A percentile compares a stretch with the other conserved stretches of the same genome.
phyloP scores from a whole-genome alignment of 2,888 invertebrate species.

The Laspeyria flexula region DNA sequence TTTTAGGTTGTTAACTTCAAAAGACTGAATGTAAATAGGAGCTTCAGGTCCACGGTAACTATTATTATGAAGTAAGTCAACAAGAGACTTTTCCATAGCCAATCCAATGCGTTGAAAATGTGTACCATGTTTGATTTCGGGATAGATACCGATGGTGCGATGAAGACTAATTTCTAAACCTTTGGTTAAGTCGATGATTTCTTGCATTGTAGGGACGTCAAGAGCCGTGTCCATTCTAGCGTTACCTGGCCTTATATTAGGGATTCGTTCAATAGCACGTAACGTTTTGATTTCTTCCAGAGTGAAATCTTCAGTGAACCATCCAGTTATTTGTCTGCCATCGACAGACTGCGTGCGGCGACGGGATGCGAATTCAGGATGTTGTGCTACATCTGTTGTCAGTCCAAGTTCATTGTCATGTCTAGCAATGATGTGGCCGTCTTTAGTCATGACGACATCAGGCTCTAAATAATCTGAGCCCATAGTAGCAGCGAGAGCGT shows the following conservation, averaged over 20 bases:
- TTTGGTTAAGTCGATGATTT: conserved; percentile 75
- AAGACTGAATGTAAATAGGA: conserved; percentile 76
- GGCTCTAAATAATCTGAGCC: conserved; percentile 79
- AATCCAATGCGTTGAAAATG: conserved; percentile 70
- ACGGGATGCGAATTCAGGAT: conserved; percentile 68
- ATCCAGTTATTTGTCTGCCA: conserved; percentile 61
- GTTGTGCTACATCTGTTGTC: conserved; percentile 68
- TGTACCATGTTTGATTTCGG: conserved; percentile 75
- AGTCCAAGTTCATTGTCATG: conserved; percentile 76
- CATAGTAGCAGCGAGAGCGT: conserved; percentile 76
- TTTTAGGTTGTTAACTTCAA: conserved; percentile 75
- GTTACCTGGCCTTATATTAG: conserved; percentile 70
- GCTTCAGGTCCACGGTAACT: conserved; percentile 64
- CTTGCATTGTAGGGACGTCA: conserved; percentile 73
- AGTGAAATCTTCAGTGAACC: conserved; percentile 81
- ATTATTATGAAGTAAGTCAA: conserved; percentile 68
- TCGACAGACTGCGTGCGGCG: conserved; percentile 68
- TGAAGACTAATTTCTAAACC: conserved; percentile 65
- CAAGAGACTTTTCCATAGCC: conserved; percentile 69
- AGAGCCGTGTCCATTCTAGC: conserved; percentile 68
- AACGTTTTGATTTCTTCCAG: conserved; percentile 74
- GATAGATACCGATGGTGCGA: conserved; percentile 72
- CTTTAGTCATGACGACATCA: conserved; percentile 76
- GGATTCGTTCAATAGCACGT: conserved; percentile 72
- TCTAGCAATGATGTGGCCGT: conserved; percentile 72